Evolutionary conservation across 1,140 invertebrate genomes (phyloP), one percentile per base, ranked within the genome.

Genomic region (Archegozetes longisetosus): DNA sequence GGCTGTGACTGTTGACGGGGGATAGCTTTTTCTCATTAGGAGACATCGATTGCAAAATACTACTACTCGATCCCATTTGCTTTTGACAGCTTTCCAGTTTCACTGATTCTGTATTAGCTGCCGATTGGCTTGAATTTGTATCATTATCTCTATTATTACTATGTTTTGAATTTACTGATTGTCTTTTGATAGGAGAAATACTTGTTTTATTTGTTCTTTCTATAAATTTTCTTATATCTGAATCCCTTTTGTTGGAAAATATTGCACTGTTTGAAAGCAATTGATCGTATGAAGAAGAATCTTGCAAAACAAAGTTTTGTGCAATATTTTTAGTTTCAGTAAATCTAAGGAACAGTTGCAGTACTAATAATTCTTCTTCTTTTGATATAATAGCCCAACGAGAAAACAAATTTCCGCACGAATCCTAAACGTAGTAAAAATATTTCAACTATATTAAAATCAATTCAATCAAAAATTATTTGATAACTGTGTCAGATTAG

Each of bases 331-430:
- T 79, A 59, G 86, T 89, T 74, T 87, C 84, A 56, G 81, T 82
- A 72, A 88, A 88, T 65, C 84, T 77, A 56, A 88, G 78, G 75
- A 88, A 88, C 76, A 88, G 85, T 73, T 88, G 85, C 52, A 89
- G 75, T 54, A 88, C 84, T 66, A 88, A 76, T 66, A 84, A 82
- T 72, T 89, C 86, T 75, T 88, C 86, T 70, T 88, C 85, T 69
- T 82, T 78, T 65, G 80, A 84, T 68, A 84, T 83, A 70, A 88
- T 81, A 64, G 79, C 82, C 85, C 85, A 89, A 74, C 82, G 80
- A 73, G 87, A 50, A 14, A 58, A 47, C 17, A 58, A 27, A 26
- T 58, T 58, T 12, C 57, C 57, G 9, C 48, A 20, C 28, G 57
- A 50, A 23, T 58, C 57, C 57, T 58, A 24, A 22, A 55, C 12